Conservation (phyloP, 2,888 invertebrate genomes). For the Patella depressa region DNA sequence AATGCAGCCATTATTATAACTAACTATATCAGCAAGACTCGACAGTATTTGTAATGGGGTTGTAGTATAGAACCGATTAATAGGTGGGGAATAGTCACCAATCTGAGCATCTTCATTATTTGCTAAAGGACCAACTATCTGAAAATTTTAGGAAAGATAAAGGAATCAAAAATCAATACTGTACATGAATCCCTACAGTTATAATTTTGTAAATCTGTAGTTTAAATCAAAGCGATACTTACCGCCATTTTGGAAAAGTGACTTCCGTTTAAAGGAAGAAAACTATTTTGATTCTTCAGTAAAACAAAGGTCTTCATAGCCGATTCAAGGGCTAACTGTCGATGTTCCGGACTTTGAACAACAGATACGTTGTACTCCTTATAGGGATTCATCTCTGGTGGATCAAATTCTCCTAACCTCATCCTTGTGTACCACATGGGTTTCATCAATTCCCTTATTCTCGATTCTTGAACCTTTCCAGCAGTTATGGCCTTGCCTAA, state of each 20-base stretch:
- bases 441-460: conserved; percentile 46
- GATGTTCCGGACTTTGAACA: conserved; percentile 47
- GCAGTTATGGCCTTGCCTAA: conserved; percentile 44
- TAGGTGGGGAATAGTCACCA: conserved; percentile 60
- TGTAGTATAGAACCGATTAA: conserved; percentile 42
- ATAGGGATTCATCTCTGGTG: conserved; percentile 61
- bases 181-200: conserved; percentile 17
- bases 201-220: conserved; percentile 13
- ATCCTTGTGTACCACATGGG: conserved; percentile 59
- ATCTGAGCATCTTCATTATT: conserved; percentile 53
- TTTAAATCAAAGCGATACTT: conserved; percentile 9
- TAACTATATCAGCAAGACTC: conserved; percentile 37
- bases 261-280: conserved; percentile 36
- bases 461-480: conserved; percentile 41
- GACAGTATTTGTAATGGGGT: conserved; percentile 53
- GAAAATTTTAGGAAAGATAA: neutral
- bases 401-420: conserved; percentile 62
- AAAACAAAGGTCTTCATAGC: conserved; percentile 58
- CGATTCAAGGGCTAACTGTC: conserved; percentile 45
- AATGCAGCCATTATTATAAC: conserved; percentile 53
- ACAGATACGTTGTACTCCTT: conserved; percentile 38
- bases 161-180: neutral
- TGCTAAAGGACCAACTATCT: conserved; percentile 67
- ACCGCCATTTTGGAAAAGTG: conserved; percentile 39
- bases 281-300: conserved; percentile 47